Evolutionary conservation across 2,888 invertebrate species (phyloP).

Genomic region (Monochamus alternatus): DNA sequence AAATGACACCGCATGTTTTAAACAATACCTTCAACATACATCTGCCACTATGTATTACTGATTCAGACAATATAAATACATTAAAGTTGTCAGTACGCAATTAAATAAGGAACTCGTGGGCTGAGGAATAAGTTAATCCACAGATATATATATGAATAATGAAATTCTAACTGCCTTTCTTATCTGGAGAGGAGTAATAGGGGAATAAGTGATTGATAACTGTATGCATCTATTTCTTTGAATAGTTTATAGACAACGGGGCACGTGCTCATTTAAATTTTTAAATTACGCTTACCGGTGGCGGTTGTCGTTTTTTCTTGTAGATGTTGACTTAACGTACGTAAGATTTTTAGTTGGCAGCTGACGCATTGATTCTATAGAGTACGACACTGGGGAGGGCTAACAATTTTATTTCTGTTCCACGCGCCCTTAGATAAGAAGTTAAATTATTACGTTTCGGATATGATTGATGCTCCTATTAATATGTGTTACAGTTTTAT

Average conservation of each 20-base stretch:
- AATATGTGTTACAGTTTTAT: too few species aligned
- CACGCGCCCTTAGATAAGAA: conserved; percentile 1
- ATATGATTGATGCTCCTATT: neutral
- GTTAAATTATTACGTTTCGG: conserved; percentile 7
- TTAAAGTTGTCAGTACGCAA: conserved; percentile 4
- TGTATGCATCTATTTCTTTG: conserved; percentile 24
- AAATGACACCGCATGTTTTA: neutral
- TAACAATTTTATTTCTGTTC: neutral
- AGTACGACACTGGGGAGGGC: neutral
- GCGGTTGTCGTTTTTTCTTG: conserved; percentile 47
- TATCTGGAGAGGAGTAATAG: conserved; percentile 10
- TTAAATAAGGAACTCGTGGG: conserved; percentile 24
- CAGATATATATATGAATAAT: conserved; percentile 26
- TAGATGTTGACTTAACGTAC: conserved; percentile 54
- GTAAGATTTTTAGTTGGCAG: conserved; percentile 55
- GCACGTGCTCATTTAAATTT: conserved; percentile 58
- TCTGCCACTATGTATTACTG: neutral
- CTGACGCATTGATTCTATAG: conserved; percentile 41
- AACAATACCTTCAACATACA: neutral
- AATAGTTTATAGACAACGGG: conserved; percentile 5
- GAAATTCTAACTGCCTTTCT: conserved; percentile 25
- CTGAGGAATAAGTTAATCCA: conserved; percentile 11
- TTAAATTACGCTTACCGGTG: conserved; percentile 57
- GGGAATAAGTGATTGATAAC: conserved; percentile 17
- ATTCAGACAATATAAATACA: neutral